phyloP scores from a whole-genome alignment of 1,140 invertebrate genomes.

The Drosophila sp. region DNA sequence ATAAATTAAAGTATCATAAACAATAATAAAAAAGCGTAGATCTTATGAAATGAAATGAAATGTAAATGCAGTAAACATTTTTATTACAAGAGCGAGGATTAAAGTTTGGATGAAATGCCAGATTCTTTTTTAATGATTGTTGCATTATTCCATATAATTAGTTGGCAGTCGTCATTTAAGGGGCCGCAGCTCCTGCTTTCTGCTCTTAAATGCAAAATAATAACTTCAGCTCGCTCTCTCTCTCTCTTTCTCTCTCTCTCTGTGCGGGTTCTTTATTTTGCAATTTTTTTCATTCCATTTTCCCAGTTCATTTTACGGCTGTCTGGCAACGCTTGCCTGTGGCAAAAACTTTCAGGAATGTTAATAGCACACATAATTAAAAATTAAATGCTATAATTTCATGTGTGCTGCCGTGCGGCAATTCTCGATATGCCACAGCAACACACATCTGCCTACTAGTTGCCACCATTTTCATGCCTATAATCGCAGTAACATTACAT shows the following conservation, averaged over 20 bases:
- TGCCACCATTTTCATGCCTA: background rate
- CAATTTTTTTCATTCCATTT: conserved; percentile 35
- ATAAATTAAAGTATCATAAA: background rate
- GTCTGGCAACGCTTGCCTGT: conserved; percentile 54
- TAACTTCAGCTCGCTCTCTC: conserved; percentile 44
- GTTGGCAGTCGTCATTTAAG: conserved; percentile 50
- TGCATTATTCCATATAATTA: conserved; percentile 57
- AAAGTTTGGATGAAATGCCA: background rate
- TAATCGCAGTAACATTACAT: conserved; percentile 15
- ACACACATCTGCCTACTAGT: background rate
- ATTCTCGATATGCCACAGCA: conserved; percentile 45
- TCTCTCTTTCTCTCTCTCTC: conserved; percentile 6
- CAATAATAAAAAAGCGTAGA: background rate
- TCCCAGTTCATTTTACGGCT: conserved; percentile 52
- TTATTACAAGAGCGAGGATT: conserved; percentile 4
- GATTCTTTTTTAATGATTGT: conserved; percentile 19
- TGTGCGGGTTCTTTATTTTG: conserved; percentile 56
- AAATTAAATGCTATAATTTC: conserved; percentile 78
- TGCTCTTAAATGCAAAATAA: conserved; percentile 73
- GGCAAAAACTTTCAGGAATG: conserved; percentile 72
- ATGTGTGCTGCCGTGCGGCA: conserved; percentile 69
- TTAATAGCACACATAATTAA: conserved; percentile 81
- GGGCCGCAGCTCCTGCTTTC: conserved; percentile 5
- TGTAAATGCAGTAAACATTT: conserved; percentile 8
- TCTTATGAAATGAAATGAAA: background rate